Conservation (phyloP, 2,113 vertebrate genomes). For the Tyrannus savana region DNA sequence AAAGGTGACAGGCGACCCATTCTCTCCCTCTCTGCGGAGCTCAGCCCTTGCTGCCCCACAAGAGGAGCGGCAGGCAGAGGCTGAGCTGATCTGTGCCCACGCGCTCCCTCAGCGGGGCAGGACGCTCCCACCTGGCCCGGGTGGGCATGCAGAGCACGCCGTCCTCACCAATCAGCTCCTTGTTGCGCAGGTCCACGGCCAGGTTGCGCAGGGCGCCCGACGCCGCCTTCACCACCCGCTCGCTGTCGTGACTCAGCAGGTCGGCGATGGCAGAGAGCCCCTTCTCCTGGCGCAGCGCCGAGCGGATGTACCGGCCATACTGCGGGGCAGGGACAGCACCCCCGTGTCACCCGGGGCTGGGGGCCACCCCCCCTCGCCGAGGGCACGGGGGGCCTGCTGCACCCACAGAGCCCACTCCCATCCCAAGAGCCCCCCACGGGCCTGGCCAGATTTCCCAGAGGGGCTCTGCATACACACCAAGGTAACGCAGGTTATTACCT, state of each 20-base stretch:
- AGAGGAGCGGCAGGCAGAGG: accelerated
- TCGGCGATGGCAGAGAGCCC: slow-evolving; percentile 90
- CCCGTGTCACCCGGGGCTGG: accelerated
- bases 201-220: slow-evolving; percentile 94
- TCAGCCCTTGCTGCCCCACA: not conserved
- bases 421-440: not conserved
- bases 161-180: slow-evolving; percentile 89
- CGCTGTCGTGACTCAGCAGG: slow-evolving; percentile 84
- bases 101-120: accelerated
- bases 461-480: not conserved
- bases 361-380: not conserved
- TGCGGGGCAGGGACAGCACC: slow-evolving; percentile 26
- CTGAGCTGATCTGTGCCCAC: accelerated
- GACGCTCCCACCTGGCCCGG: accelerated
- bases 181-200: slow-evolving; percentile 89
- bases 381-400: no score
- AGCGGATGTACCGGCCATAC: slow-evolving; percentile 91
- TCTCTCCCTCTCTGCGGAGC: accelerated
- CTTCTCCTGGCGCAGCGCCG: slow-evolving; percentile 88
- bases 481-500: no score
- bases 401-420: not conserved
- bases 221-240: slow-evolving; percentile 91
- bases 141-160: accelerated
- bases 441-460: not conserved
- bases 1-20: not conserved